Evolutionary conservation across 2,113 vertebrate species (phyloP).

Genomic region (Sander lucioperca): DNA sequence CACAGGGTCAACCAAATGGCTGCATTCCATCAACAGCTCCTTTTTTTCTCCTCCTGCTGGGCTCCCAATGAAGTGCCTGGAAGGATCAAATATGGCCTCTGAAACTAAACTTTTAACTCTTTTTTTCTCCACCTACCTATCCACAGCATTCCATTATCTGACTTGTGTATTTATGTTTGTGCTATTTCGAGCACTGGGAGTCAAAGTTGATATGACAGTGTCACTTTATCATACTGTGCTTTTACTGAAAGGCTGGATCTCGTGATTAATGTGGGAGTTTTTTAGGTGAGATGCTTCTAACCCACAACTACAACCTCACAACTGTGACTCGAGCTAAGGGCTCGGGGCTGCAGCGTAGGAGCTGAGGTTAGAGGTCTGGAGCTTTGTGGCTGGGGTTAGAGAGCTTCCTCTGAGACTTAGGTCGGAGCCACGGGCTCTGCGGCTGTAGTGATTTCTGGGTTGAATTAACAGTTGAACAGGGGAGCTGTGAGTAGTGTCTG

Average conservation of each 20-base stretch:
- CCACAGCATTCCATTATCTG: constrained; percentile 2
- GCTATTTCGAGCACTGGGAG: neutral
- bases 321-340: constrained; percentile 33
- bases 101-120: constrained; percentile 50
- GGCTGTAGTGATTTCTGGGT: constrained; percentile 77
- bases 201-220: constrained; percentile 9
- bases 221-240: constrained; percentile 20
- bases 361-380: constrained; percentile 70
- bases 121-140: constrained; percentile 28
- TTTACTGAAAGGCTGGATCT: constrained; percentile 12
- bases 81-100: constrained; percentile 80
- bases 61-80: constrained; percentile 76
- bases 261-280: constrained; percentile 44
- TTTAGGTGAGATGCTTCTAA: constrained; percentile 27
- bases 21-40: constrained; percentile 88
- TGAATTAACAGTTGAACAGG: constrained; percentile 79
- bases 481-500: constrained; percentile 72
- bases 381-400: constrained; percentile 70
- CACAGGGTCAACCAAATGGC: constrained; percentile 93
- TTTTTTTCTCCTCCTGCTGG: constrained; percentile 70
- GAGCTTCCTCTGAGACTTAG: constrained; percentile 75
- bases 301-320: constrained; percentile 18
- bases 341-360: constrained; percentile 46
- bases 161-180: constrained; percentile 41
- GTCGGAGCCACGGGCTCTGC: constrained; percentile 65